phyloP scores from a whole-genome alignment of 2,888 invertebrate genomes.

The Eulithis testata region DNA sequence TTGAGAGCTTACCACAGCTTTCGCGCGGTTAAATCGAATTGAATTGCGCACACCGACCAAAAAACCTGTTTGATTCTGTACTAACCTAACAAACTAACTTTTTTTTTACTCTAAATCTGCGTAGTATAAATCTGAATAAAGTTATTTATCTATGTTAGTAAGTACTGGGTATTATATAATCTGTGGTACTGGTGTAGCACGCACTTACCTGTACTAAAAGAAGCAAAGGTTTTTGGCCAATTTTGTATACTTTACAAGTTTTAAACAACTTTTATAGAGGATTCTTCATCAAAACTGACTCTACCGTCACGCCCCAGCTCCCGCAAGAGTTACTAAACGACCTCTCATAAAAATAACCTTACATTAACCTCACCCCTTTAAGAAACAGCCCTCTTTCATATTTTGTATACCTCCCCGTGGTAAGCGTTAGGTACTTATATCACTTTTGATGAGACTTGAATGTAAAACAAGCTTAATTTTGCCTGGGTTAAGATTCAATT shows the following conservation, averaged over 20 bases:
- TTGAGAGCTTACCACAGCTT: background rate
- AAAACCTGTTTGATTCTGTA: background rate
- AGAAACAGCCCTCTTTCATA: constrained; percentile 64
- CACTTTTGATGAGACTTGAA: background rate
- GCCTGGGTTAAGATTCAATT: background rate
- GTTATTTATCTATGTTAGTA: no score
- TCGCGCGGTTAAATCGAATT: background rate
- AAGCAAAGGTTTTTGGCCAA: no score
- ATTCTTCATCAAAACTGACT: constrained; percentile 3
- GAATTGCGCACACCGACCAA: background rate
- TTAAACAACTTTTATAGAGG: background rate
- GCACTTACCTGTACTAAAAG: no score
- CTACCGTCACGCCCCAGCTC: constrained; percentile 15
- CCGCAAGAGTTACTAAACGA: constrained; percentile 24
- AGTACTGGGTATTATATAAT: no score
- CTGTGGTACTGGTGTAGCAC: no score
- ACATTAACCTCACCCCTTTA: constrained; percentile 34
- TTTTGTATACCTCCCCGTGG: constrained; percentile 74
- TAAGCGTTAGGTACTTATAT: background rate
- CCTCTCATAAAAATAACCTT: constrained; percentile 34
- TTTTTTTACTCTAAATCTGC: no score
- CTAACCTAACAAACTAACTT: background rate
- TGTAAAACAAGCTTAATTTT: background rate
- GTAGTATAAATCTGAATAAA: no score
- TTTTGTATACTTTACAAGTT: no score